Evolutionary conservation across 1,140 invertebrate genomes (phyloP).

Genomic region (Drosophila malerkotliana): DNA sequence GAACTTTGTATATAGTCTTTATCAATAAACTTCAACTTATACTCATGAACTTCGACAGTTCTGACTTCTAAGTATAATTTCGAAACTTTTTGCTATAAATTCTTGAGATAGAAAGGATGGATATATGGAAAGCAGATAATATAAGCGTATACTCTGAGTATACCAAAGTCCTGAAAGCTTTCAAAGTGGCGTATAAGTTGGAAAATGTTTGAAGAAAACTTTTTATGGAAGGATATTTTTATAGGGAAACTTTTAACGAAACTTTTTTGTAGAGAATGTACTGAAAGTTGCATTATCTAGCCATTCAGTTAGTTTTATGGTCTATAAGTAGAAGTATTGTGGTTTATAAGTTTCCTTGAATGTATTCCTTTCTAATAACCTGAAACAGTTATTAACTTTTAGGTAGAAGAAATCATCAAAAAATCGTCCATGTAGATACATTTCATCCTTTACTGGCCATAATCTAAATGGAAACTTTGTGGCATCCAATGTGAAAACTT

Average conservation of each 20-base stretch:
- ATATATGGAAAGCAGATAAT: too few relatives aligned
- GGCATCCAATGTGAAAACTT: constrained; percentile 40
- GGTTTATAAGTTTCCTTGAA: neutral
- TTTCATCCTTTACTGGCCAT: constrained; percentile 2
- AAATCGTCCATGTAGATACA: neutral
- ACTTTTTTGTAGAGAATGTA: neutral
- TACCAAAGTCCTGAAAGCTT: constrained; percentile 9
- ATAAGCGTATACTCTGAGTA: neutral
- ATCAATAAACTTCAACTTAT: neutral
- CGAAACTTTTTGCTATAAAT: neutral
- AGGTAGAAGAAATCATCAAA: neutral
- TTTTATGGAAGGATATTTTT: neutral
- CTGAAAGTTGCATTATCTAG: neutral
- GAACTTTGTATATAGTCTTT: neutral
- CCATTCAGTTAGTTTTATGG: too few relatives aligned
- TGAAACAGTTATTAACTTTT: neutral
- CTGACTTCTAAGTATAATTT: neutral
- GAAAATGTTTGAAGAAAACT: neutral
- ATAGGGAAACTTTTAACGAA: neutral
- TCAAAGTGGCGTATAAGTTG: neutral
- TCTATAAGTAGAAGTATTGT: neutral
- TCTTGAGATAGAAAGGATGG: neutral
- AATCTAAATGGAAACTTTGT: constrained; percentile 38
- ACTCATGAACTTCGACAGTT: neutral
- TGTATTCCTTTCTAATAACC: neutral